Conservation (phyloP, 2,888 invertebrate species). For the Thyatira batis region DNA sequence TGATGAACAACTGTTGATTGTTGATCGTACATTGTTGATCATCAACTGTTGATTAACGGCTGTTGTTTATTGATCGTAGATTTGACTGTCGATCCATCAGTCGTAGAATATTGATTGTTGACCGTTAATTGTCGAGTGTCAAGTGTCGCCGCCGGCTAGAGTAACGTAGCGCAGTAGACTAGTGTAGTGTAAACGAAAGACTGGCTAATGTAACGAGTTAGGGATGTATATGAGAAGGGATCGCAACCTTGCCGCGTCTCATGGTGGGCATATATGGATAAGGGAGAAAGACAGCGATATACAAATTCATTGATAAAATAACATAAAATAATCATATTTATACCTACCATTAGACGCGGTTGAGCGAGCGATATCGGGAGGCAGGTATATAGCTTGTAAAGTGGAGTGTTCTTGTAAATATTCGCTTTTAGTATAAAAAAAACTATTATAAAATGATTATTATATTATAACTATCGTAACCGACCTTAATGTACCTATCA, state of each 20-base stretch:
- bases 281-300: not conserved
- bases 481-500: slow-evolving; percentile 34
- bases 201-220: slow-evolving; percentile 74
- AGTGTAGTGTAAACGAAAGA: slow-evolving; percentile 79
- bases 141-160: slow-evolving; percentile 12
- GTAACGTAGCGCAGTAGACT: slow-evolving; percentile 41
- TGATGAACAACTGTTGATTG: too few species aligned
- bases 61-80: not conserved
- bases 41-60: slow-evolving; percentile 11
- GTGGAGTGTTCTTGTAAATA: slow-evolving; percentile 74
- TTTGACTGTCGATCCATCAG: not conserved
- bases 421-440: slow-evolving; percentile 66
- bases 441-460: slow-evolving; percentile 54
- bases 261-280: not conserved
- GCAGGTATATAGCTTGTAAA: slow-evolving; percentile 68
- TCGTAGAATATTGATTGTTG: slow-evolving; percentile 10
- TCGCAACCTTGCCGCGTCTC: slow-evolving; percentile 18
- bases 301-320: not conserved
- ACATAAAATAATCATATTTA: not conserved
- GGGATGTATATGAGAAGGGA: slow-evolving; percentile 35
- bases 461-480: slow-evolving; percentile 41
- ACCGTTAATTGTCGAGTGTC: slow-evolving; percentile 11
- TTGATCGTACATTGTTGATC: slow-evolving; percentile 1
- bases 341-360: slow-evolving; percentile 6
- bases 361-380: slow-evolving; percentile 46